Evolutionary conservation across 2,797 vertebrate genomes (phyloP), one percentile per base, ranked within the genome.

Genomic region (Numenius phaeopus): DNA sequence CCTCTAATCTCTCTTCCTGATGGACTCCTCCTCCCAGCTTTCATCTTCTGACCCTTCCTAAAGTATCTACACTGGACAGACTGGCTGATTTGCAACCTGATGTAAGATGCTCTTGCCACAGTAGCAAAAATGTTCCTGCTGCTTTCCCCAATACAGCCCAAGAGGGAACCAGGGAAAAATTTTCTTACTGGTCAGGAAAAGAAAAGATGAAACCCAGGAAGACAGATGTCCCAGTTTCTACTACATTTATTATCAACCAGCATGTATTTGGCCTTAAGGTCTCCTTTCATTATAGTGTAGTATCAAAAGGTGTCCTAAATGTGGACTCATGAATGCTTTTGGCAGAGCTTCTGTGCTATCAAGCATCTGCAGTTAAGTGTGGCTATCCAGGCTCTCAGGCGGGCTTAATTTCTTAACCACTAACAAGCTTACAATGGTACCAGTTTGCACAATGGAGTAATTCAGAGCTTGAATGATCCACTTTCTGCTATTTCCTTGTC

Each of bases 241-340:
- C 39, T 72, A 24, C 13, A 1, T 88, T 91, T 88, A 29, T 86
- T 69, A 58, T 39, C 79, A 91, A 62, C 14, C 14, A 79, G 58
- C 14, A 54, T 57, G 71, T 83, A 83, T 78, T 69, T 93, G 87
- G 49, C 77, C 79, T 94, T 50, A 87, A 89, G 39, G 46, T 81
- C 65, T 27, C 80, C 57, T 83, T 91, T 81, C 34, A 46, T 82
- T 93, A 26, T 24, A 47, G 18, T 11, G 6, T 58, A 50, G 46
- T n/a, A 83, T 83, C 89, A 87, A 90, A 90, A 88, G 39, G 54
- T 71, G 32, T 78, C 72, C 76, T 83, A 66, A 81, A 91, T 61
- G 32, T 17, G 18, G 58, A 22, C 19, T 90, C 5, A 2, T 44
- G n/a, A 85, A 86, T 66, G 49, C 55, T 90, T 90, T 54, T 54